These are phyloP conservation scores for Rhinichthys osculus DNA, from an alignment of 2,797 vertebrate genomes.

Conservation along the genomic window DNA sequence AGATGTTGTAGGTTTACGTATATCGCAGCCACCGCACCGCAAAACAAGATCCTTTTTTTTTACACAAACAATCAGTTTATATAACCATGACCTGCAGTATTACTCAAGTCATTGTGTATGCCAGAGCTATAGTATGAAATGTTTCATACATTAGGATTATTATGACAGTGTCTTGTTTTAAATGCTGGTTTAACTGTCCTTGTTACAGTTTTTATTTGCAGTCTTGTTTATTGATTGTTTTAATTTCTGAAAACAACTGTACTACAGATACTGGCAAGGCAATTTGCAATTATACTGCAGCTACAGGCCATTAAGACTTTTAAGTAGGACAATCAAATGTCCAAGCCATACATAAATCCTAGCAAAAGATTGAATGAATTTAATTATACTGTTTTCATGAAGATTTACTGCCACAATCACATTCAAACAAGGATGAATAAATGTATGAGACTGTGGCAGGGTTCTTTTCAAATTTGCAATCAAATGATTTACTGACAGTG, in stretches of 20 bases:
- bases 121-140: not conserved
- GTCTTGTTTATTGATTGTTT: conserved; percentile 13
- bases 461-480: not conserved
- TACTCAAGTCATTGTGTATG: not conserved
- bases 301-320: conserved; percentile 14
- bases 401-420: not conserved
- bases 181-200: conserved; percentile 7
- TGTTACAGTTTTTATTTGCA: not conserved
- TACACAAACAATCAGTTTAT: not conserved
- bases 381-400: not conserved
- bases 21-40: too few relatives aligned
- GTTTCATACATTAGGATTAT: not conserved
- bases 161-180: conserved; percentile 13
- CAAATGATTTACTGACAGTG: conserved; percentile 21
- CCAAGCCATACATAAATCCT: not conserved
- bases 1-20: too few relatives aligned
- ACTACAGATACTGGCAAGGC: not conserved
- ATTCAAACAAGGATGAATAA: not conserved
- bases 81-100: not conserved
- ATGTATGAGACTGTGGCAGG: not conserved
- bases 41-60: not conserved
- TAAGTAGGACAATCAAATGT: conserved; percentile 7
- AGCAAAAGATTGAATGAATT: not conserved
- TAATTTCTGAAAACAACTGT: conserved; percentile 5
- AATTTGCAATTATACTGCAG: not conserved